A percentile compares a stretch with the other conserved stretches of the same genome.
Conservation (phyloP, 2,797 vertebrate genomes). For the Dipus sagitta region DNA sequence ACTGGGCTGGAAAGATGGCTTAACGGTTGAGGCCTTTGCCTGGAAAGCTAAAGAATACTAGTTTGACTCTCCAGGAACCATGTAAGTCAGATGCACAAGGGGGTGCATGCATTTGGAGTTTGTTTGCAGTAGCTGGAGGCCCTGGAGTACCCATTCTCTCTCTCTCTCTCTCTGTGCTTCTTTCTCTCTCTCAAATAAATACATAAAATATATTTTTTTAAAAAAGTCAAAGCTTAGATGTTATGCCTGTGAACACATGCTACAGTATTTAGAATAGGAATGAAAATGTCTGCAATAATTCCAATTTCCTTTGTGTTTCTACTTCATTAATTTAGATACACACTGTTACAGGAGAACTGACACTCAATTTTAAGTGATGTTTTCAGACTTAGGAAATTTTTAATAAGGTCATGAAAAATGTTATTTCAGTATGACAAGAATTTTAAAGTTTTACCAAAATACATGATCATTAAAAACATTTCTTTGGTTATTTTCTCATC, state of each 20-base stretch:
- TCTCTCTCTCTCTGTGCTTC: too few species aligned
- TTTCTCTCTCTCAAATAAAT: too few species aligned
- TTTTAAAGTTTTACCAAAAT: background rate
- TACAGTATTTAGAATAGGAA: background rate
- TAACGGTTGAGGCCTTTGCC: too few species aligned
- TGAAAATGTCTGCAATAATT: background rate
- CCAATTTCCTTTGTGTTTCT: conserved; percentile 49
- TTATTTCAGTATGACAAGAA: background rate
- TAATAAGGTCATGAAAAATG: conserved; percentile 26
- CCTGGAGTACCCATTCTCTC: too few species aligned
- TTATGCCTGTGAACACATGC: conserved; percentile 13
- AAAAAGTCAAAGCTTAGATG: conserved; percentile 39
- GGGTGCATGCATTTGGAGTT: too few species aligned
- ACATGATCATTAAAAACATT: conserved; percentile 5
- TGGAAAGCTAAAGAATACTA: too few species aligned
- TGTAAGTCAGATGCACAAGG: too few species aligned
- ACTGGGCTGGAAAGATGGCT: too few species aligned
- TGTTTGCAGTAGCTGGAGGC: too few species aligned
- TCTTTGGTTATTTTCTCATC: conserved; percentile 13
- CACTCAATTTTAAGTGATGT: background rate
- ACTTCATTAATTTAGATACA: conserved; percentile 43
- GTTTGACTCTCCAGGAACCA: too few species aligned
- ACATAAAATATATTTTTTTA: too few species aligned
- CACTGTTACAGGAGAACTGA: conserved; percentile 25
- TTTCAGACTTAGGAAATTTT: conserved; percentile 20